These are phyloP conservation scores for Pristionchus arcanus DNA, from an alignment of 2,888 invertebrate genomes.

Conservation along the genomic window DNA sequence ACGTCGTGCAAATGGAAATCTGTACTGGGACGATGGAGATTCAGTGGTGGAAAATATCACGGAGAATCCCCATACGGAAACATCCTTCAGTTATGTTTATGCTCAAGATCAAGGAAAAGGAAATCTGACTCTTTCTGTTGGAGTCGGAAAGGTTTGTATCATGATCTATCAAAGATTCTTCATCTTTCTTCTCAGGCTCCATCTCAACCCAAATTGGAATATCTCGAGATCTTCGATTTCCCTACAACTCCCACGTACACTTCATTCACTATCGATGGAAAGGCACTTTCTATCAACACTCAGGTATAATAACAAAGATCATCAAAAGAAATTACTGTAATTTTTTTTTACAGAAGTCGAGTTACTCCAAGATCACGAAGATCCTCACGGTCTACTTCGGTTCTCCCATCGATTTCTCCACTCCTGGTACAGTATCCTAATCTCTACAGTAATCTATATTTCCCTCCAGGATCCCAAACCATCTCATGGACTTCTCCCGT, in stretches of 20 bases:
- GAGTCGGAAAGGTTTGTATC: background rate
- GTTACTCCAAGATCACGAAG: constrained; percentile 26
- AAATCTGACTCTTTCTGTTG: constrained; percentile 19
- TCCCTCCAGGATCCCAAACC: constrained; percentile 23
- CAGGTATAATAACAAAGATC: background rate
- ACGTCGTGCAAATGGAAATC: constrained; percentile 62
- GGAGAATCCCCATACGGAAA: constrained; percentile 52
- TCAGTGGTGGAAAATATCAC: constrained; percentile 64
- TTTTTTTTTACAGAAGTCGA: constrained; percentile 33
- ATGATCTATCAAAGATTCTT: background rate
- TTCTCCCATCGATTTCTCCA: constrained; percentile 35
- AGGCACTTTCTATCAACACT: constrained; percentile 59
- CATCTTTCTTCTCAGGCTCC: constrained; percentile 57
- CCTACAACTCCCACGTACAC: constrained; percentile 64
- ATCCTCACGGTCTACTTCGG: constrained; percentile 47
- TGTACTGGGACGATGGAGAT: constrained; percentile 76
- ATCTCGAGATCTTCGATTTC: constrained; percentile 71
- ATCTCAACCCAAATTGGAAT: constrained; percentile 65
- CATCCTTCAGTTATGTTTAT: constrained; percentile 1
- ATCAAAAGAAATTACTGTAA: background rate
- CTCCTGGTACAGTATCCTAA: constrained; percentile 24
- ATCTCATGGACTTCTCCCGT: constrained; percentile 24
- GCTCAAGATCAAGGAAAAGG: background rate
- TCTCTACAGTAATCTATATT: background rate
- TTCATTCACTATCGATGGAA: constrained; percentile 65